Conservation (phyloP, 2,113 vertebrate species). For the Daphoenositta chrysoptera region DNA sequence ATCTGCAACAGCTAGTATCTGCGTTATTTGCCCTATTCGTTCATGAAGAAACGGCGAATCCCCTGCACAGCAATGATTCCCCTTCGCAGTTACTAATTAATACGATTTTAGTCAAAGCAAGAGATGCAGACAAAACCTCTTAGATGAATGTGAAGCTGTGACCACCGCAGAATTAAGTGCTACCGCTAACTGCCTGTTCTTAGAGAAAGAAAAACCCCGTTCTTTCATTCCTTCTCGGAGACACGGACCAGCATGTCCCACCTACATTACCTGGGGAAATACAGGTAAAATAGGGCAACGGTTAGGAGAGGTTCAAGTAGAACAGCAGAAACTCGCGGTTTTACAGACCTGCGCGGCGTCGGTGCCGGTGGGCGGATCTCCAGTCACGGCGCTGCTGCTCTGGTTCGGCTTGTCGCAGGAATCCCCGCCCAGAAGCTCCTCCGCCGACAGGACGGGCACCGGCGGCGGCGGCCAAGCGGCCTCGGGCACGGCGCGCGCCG, state of each 20-base stretch:
- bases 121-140: not conserved
- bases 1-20: not conserved
- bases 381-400: not conserved
- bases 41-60: not conserved
- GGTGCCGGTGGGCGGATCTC: not conserved
- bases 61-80: not conserved
- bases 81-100: not conserved
- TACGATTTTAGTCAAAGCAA: not conserved
- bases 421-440: not conserved
- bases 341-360: not conserved
- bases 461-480: too few relatives aligned
- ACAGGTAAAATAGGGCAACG: fast-evolving
- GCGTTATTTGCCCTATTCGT: not conserved
- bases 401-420: not conserved
- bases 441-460: too few relatives aligned
- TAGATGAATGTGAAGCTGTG: not conserved
- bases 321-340: fast-evolving
- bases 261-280: fast-evolving
- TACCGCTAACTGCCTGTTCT: not conserved
- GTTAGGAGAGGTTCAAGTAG: fast-evolving
- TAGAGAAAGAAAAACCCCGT: not conserved
- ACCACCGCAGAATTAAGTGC: not conserved
- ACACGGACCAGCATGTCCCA: too few relatives aligned
- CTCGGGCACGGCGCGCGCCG: too few relatives aligned
- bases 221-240: not conserved